Conservation (phyloP, 2,888 invertebrate species). For the Cosmia pyralina region DNA sequence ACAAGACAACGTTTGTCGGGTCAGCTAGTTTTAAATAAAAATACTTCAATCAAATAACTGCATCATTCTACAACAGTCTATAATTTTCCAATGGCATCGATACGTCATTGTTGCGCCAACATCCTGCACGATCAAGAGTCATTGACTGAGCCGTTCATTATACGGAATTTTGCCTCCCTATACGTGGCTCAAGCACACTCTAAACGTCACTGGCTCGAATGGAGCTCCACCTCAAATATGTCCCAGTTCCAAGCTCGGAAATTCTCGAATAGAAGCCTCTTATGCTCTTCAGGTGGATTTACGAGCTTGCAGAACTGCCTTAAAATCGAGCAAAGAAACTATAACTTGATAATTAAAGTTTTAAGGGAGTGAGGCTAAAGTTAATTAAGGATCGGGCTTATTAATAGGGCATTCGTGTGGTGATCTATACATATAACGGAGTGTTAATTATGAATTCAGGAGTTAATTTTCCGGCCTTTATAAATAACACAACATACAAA, state of each 20-base stretch:
- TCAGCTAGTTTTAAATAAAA: background rate
- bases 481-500: no score
- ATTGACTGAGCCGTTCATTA: constrained; percentile 75
- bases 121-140: constrained; percentile 76
- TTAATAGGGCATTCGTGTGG: constrained; percentile 5
- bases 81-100: constrained; percentile 51
- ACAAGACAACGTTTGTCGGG: no score
- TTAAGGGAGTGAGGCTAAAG: background rate
- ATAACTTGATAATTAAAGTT: background rate
- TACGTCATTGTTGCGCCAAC: constrained; percentile 80
- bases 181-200: constrained; percentile 63
- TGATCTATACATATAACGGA: background rate
- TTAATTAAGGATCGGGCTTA: constrained; percentile 8
- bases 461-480: no score
- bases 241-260: constrained; percentile 52
- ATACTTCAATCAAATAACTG: background rate
- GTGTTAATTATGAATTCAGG: background rate
- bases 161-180: constrained; percentile 70
- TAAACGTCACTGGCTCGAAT: constrained; percentile 49
- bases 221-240: constrained; percentile 49
- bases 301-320: constrained; percentile 2
- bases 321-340: background rate
- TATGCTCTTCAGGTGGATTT: constrained; percentile 38
- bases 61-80: background rate
- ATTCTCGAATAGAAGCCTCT: constrained; percentile 42